phyloP scores from a whole-genome alignment of 1,140 invertebrate species.

The Papilio polyxenes region DNA sequence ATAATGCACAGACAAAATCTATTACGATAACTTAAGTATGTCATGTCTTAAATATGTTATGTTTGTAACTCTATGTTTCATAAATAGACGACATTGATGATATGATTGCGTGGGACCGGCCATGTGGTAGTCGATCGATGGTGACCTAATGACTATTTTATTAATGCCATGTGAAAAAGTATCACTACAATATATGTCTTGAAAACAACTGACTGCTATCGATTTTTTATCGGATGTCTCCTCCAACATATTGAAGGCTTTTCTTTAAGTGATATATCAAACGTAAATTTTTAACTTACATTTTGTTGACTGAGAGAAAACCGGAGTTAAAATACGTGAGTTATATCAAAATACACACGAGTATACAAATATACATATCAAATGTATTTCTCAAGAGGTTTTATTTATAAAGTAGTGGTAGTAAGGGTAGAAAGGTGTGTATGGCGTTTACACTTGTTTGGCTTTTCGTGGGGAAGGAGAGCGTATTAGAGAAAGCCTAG shows the following conservation, averaged over 20 bases:
- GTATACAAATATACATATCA: too few relatives aligned
- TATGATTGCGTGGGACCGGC: slow-evolving; percentile 20
- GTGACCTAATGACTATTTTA: slow-evolving; percentile 26
- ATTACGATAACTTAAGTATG: not conserved
- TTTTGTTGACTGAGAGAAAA: not conserved
- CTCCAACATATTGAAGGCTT: not conserved
- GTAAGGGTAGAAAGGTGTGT: too few relatives aligned
- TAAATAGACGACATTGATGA: not conserved
- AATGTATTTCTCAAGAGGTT: too few relatives aligned
- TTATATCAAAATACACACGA: too few relatives aligned
- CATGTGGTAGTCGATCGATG: slow-evolving; percentile 31
- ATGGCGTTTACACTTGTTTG: too few relatives aligned
- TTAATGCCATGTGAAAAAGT: slow-evolving; percentile 38
- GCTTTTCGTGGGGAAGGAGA: too few relatives aligned
- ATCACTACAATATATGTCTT: not conserved
- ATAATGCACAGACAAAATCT: not conserved
- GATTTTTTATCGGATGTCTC: slow-evolving; percentile 20
- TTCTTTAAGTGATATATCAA: not conserved
- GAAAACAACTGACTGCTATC: slow-evolving; percentile 21
- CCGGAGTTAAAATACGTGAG: not conserved
- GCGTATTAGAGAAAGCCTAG: too few relatives aligned
- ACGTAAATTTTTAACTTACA: not conserved
- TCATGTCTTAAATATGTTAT: not conserved
- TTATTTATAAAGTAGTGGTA: too few relatives aligned
- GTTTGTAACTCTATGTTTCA: not conserved